Conservation (phyloP, 2,888 invertebrate species). For the Meloe dianella region DNA sequence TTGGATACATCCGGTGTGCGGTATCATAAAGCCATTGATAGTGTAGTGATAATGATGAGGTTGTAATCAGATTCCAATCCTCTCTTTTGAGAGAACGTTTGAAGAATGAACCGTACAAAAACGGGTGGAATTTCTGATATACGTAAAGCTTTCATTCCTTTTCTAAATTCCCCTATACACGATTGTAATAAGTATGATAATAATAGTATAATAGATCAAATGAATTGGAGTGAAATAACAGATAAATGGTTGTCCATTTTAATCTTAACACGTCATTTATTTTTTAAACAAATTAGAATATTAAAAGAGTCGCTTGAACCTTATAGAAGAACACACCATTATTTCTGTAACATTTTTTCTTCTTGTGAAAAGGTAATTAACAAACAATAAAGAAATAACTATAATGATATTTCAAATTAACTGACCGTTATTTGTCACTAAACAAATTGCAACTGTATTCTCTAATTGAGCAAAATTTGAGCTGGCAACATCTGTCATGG, state of each 20-base stretch:
- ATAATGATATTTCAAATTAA: not conserved
- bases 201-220: too few species aligned
- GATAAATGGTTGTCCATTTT: too few species aligned
- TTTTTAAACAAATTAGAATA: too few species aligned
- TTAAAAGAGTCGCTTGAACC: too few species aligned
- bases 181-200: too few species aligned
- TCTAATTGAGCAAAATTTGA: too few species aligned
- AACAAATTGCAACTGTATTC: not conserved
- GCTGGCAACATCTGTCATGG: too few species aligned
- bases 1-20: conserved; percentile 32
- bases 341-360: not conserved
- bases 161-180: conserved; percentile 17
- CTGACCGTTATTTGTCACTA: not conserved
- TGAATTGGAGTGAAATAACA: too few species aligned
- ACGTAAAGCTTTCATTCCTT: not conserved
- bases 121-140: conserved; percentile 20
- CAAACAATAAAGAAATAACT: not conserved
- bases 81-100: conserved; percentile 19
- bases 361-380: too few species aligned
- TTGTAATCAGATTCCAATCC: conserved; percentile 8
- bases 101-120: conserved; percentile 12
- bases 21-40: conserved; percentile 26
- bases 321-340: too few species aligned
- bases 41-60: conserved; percentile 8
- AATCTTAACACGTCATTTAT: too few species aligned